These are phyloP conservation scores for Amblyteles armatorius DNA, from an alignment of 2,888 invertebrate genomes.

Conservation along the genomic window DNA sequence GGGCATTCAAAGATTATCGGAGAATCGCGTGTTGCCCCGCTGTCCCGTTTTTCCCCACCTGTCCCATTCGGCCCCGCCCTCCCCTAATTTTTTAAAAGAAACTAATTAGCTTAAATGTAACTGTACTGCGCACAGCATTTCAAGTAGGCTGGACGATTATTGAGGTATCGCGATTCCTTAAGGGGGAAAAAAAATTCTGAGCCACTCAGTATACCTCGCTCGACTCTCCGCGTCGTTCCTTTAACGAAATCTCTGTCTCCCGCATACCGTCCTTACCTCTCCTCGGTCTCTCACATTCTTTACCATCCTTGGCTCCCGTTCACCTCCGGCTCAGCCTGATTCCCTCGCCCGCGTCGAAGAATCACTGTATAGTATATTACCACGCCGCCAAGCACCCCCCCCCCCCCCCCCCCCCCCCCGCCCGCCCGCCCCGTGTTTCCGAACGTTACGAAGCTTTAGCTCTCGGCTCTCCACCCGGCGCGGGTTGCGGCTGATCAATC, in stretches of 20 bases:
- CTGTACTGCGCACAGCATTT: background rate
- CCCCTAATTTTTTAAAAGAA: too few relatives aligned
- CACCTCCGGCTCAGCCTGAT: conserved; percentile 41
- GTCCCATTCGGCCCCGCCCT: too few relatives aligned
- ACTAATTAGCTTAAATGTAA: too few relatives aligned
- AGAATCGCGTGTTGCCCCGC: too few relatives aligned
- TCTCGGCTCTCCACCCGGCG: background rate
- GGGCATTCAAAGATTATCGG: too few relatives aligned
- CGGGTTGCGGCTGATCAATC: conserved; percentile 65
- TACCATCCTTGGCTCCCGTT: conserved; percentile 31
- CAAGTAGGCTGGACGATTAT: background rate
- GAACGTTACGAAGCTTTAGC: conserved; percentile 40
- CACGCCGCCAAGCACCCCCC: background rate
- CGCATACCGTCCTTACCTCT: conserved; percentile 35
- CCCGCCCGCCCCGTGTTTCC: conserved; percentile 20
- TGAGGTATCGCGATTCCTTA: background rate
- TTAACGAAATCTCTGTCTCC: conserved; percentile 55
- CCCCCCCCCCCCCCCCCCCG: background rate
- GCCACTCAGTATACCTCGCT: conserved; percentile 2
- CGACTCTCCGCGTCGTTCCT: conserved; percentile 18
- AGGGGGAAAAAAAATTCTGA: background rate
- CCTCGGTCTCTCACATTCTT: conserved; percentile 47
- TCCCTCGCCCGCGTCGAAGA: conserved; percentile 50
- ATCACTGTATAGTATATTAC: conserved; percentile 53
- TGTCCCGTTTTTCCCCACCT: too few relatives aligned